Evolutionary conservation across 2,113 vertebrate species (phyloP), one percentile per base, ranked within the genome.

Genomic region (Bufo gargarizans): DNA sequence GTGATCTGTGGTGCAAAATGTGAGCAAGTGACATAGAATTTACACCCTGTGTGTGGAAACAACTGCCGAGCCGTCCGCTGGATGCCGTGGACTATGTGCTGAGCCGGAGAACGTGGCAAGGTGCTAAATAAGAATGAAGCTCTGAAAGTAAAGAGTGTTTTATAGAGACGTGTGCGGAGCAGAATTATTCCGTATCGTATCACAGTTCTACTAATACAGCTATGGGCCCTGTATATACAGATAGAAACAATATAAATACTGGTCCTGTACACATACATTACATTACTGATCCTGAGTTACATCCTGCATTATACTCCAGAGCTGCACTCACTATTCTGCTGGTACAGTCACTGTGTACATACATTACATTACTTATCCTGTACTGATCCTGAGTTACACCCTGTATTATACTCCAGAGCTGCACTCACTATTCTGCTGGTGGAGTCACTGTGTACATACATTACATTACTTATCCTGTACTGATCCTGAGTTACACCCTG

Each of bases 21-120:
- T 80, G 55, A 55, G n/a, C 72, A 50, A 76, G 72, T 50, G 72
- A 50, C 77, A 80, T 7, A 8, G 50, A 79, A 78, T 78, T 22
- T 78, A 56, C 77, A 12, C 77, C 77, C 20, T 13, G 49, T 22
- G n/a, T 78, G 56, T 56, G 77, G 77, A 22, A 56, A 56, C 49
- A 78, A n/a, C 9, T 33, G 72, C 72, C 72, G 50, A 76, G 47
- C 6, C 47, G 17, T 20, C 47, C 72, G 17, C 72, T 3, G 2
- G 17, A 76, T 20, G 47, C 72, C 72, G 72, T 50, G 17, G 10
- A 4, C 45, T 9, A 2, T 10, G 72, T 50, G 45, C 16, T 9
- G 7, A 0, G 72, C 43, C 8, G 14, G 16, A 20, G 72, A 50
- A 50, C 4, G 45, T 76, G 72, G 45, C 47, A 72, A 47, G 16